phyloP scores from a whole-genome alignment of 2,113 vertebrate genomes.

The Thomomys bottae region DNA sequence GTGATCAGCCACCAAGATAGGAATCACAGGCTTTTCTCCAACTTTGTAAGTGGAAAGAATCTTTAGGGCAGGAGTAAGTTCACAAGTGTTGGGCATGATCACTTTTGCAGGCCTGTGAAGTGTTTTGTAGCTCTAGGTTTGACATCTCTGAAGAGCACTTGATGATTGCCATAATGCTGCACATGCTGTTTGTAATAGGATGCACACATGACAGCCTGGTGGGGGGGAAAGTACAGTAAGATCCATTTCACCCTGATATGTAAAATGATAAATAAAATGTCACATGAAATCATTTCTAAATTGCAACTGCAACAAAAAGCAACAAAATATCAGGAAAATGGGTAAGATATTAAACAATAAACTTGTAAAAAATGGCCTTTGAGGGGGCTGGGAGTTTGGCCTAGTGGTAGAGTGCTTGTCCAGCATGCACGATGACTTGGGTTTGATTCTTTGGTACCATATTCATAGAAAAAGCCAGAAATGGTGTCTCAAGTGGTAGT shows the following conservation, averaged over 20 bases:
- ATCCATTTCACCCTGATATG: neutral
- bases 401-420: no score
- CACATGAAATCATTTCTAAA: neutral
- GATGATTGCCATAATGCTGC: neutral
- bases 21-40: neutral
- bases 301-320: neutral
- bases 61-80: slow-evolving; percentile 45
- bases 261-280: neutral
- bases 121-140: slow-evolving; percentile 13
- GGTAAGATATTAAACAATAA: neutral
- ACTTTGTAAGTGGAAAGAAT: slow-evolving; percentile 9
- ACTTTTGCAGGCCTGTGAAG: neutral
- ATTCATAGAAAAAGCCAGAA: no score
- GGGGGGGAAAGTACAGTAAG: neutral
- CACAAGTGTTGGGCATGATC: neutral
- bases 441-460: no score
- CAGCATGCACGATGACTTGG: no score
- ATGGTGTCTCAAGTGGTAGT: no score
- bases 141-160: slow-evolving; percentile 14
- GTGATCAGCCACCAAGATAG: neutral
- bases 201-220: neutral
- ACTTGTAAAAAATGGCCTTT: neutral
- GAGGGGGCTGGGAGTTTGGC: no score
- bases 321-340: neutral
- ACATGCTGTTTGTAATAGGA: neutral